These are phyloP conservation scores for Drosophila antonietae DNA, from an alignment of 2,888 invertebrate genomes.

Conservation along the genomic window DNA sequence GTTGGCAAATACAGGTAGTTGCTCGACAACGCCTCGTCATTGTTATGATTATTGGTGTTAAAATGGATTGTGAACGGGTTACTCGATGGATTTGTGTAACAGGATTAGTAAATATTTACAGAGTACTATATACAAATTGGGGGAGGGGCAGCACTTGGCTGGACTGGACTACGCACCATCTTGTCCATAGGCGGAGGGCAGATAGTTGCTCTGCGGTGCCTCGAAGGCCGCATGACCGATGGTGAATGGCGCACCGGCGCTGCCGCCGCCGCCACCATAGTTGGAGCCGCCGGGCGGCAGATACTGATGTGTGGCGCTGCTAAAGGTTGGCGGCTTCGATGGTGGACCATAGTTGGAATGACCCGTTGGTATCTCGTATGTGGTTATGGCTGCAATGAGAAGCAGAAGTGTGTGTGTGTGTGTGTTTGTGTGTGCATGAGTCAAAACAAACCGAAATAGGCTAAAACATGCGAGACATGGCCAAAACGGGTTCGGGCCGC, in stretches of 20 bases:
- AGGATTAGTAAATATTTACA: conserved; percentile 40
- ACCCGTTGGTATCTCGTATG: conserved; percentile 83
- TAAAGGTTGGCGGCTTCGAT: conserved; percentile 82
- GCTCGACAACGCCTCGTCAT: conserved; percentile 31
- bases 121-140: conserved; percentile 5
- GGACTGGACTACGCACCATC: conserved; percentile 81
- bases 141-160: neutral
- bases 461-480: conserved; percentile 46
- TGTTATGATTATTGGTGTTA: conserved; percentile 34
- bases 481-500: conserved; percentile 57
- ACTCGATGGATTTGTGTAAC: conserved; percentile 17
- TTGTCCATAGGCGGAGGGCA: conserved; percentile 82
- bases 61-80: conserved; percentile 22
- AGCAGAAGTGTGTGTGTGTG: conserved; percentile 14
- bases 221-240: conserved; percentile 83
- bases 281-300: conserved; percentile 80
- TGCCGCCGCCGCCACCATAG: conserved; percentile 64
- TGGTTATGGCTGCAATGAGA: conserved; percentile 79
- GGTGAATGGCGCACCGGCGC: conserved; percentile 81
- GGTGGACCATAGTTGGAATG: conserved; percentile 84
- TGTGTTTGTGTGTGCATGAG: conserved; percentile 16
- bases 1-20: conserved; percentile 5
- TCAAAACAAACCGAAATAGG: conserved; percentile 51
- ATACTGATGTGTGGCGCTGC: conserved; percentile 82
- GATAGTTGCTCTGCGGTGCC: conserved; percentile 82